Evolutionary conservation across 2,797 vertebrate species (phyloP), one percentile per base, ranked within the genome.

Genomic region (Parotocinclus haroldoi): DNA sequence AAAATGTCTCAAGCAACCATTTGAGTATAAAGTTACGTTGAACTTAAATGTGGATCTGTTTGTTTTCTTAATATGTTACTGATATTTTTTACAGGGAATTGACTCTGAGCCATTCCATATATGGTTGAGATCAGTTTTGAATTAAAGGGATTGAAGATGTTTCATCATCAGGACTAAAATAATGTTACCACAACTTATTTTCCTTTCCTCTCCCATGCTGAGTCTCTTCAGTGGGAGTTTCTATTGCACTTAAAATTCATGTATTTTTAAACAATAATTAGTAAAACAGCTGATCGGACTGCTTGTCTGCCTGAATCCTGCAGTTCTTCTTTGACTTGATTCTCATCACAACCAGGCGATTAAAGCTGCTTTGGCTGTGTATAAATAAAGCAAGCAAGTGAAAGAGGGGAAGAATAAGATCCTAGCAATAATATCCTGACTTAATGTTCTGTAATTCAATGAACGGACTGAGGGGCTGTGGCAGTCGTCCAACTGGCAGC

Each of bases 21-120:
- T 66, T 72, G 66, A 51, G 58, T 87, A 83, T 88, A 78, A 70
- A 68, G 66, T 89, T 87, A 83, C 81, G 46, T 40, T 74, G 79
- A 73, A 84, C 83, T 83, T 79, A 76, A 53, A 83, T 77, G 51
- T 78, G 63, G 72, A 85, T 83, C 78, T 78, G 72, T 78, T 71
- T 66, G 44, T 48, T 64, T 71, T 65, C 75, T 76, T 78, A 77
- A 84, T 79, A 76, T 68, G 78, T 78, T 70, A 74, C 70, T 82
- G 81, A 86, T 78, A 79, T 77, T 70, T 83, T 80, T 57, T 66
- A 56, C 80, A 79, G 82, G 75, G 72, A 75, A 79, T 78, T 85
- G 82, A 83, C 69, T 73, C 69, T 79, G 80, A 80, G 74, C 70
- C 63, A 36, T 80, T 76, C 63, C 40, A 48, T 69, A 44, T 55